Conservation (phyloP, 2,888 invertebrate genomes). For the Caenorhabditis sp. region DNA sequence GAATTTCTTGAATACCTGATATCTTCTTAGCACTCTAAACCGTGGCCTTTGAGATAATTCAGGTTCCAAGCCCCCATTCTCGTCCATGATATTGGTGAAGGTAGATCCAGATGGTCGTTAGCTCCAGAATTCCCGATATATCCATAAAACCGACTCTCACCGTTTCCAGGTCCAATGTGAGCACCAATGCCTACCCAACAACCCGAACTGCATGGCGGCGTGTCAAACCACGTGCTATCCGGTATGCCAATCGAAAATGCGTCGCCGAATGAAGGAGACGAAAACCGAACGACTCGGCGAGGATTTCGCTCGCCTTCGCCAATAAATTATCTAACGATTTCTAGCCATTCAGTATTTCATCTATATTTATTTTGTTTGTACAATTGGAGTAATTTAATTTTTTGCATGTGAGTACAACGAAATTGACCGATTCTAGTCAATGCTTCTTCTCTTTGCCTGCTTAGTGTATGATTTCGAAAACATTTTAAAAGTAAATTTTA, state of each 20-base stretch:
- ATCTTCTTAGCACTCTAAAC: too few relatives aligned
- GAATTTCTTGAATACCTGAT: too few relatives aligned
- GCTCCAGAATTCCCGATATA: too few relatives aligned
- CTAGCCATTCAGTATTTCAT: too few relatives aligned
- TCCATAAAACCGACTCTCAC: too few relatives aligned
- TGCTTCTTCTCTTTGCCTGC: slow-evolving; percentile 10
- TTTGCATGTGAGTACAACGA: neutral
- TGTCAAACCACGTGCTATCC: slow-evolving; percentile 74
- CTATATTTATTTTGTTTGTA: slow-evolving; percentile 1
- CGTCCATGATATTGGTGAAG: too few relatives aligned
- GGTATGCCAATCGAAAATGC: slow-evolving; percentile 70
- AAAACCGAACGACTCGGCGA: slow-evolving; percentile 36
- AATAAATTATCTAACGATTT: slow-evolving; percentile 25
- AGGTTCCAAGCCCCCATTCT: too few relatives aligned
- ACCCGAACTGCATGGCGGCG: slow-evolving; percentile 69
- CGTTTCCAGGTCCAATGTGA: slow-evolving; percentile 68
- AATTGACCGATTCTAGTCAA: slow-evolving; percentile 41
- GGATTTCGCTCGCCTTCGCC: slow-evolving; percentile 11
- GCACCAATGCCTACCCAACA: slow-evolving; percentile 65
- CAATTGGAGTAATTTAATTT: slow-evolving; percentile 37
- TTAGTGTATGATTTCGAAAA: neutral
- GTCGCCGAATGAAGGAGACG: slow-evolving; percentile 64
- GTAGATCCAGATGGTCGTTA: too few relatives aligned
- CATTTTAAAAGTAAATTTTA: too few relatives aligned
- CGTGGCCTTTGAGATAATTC: too few relatives aligned